Percentiles rank a stretch among this genome's conserved stretches.
Conservation (phyloP, 1,140 invertebrate species). For the Drosophila yakuba region DNA sequence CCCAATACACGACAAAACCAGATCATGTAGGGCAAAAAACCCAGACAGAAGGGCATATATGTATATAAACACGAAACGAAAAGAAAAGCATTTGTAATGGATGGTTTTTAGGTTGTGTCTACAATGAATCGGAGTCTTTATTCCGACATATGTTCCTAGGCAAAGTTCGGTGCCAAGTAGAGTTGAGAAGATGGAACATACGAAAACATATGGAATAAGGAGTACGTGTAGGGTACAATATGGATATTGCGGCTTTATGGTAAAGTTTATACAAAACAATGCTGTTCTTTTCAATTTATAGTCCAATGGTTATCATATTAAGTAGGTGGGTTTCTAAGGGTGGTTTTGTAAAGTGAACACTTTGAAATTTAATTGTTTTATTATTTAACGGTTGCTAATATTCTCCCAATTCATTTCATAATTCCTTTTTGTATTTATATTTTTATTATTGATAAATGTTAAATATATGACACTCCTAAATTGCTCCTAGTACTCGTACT, state of each 20-base stretch:
- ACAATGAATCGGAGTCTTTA: conserved; percentile 24
- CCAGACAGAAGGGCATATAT: conserved; percentile 40
- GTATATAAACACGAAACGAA: conserved; percentile 69
- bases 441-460: too few species aligned
- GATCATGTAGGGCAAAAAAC: conserved; percentile 68
- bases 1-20: conserved; percentile 66
- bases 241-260: neutral
- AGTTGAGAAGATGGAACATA: conserved; percentile 11
- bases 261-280: too few species aligned
- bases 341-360: neutral
- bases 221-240: neutral
- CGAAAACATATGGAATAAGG: conserved; percentile 2
- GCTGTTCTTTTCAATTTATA: too few species aligned
- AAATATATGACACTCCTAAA: too few species aligned
- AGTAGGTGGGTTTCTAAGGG: too few species aligned
- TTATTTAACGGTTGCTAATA: too few species aligned
- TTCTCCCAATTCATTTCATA: too few species aligned
- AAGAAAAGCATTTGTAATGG: conserved; percentile 72
- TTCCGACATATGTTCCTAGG: conserved; percentile 13
- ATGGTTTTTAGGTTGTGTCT: conserved; percentile 35
- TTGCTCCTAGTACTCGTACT: neutral
- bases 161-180: neutral
- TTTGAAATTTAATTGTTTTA: neutral
- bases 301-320: too few species aligned
- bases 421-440: too few species aligned